Evolutionary conservation across 2,797 vertebrate genomes (phyloP).

Genomic region (Tachyglossus aculeatus): DNA sequence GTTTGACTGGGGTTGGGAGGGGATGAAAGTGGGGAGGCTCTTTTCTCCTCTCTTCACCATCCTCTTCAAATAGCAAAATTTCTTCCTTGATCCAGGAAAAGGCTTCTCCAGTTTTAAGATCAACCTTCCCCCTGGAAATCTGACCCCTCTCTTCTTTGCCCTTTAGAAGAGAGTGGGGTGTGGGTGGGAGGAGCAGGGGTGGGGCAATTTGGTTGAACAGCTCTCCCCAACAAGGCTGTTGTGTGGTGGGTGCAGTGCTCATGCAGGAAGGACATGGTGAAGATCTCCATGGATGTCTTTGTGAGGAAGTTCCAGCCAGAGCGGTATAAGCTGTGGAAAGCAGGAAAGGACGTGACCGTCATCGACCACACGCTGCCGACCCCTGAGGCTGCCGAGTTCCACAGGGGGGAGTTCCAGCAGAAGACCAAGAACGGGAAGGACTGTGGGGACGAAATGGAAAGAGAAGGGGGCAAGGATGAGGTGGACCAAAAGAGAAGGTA

Average conservation of each 20-base stretch:
- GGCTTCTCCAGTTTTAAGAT: too few species aligned
- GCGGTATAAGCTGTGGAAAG: slow-evolving; percentile 94
- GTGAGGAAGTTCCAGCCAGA: slow-evolving; percentile 95
- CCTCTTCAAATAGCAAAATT: too few species aligned
- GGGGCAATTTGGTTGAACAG: background rate
- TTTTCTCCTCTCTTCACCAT: too few species aligned
- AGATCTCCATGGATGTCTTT: slow-evolving; percentile 98
- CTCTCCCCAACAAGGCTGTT: background rate
- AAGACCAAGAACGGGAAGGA: slow-evolving; percentile 78
- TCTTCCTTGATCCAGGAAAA: too few species aligned
- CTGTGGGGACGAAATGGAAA: slow-evolving; percentile 69
- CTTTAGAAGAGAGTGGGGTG: background rate
- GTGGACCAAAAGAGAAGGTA: slow-evolving; percentile 50
- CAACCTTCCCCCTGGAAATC: too few species aligned
- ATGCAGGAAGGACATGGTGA: slow-evolving; percentile 96
- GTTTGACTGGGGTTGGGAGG: too few species aligned
- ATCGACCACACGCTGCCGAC: slow-evolving; percentile 91
- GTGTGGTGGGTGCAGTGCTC: slow-evolving; percentile 83
- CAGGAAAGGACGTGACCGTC: slow-evolving; percentile 85
- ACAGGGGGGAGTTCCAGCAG: slow-evolving; percentile 71
- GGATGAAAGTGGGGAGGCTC: too few species aligned
- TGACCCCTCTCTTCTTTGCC: background rate
- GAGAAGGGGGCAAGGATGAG: slow-evolving; percentile 48
- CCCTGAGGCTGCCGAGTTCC: slow-evolving; percentile 81
- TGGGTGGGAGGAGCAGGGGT: too few species aligned